A percentile compares a stretch with the other conserved stretches of the same genome.
phyloP scores from a whole-genome alignment of 2,888 invertebrate genomes.

The Drosophila yooni region DNA sequence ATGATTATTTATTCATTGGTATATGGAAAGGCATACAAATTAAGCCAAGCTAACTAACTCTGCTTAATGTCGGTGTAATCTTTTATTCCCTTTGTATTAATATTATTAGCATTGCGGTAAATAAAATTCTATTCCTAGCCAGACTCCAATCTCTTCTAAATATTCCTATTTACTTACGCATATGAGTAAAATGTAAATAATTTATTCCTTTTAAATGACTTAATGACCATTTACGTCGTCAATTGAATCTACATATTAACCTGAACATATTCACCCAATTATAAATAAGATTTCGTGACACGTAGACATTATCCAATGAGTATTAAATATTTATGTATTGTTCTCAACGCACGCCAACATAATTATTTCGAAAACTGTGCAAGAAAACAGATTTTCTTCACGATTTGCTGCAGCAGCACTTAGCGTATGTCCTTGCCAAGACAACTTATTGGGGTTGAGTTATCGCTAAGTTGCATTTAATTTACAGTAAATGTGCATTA shows the following conservation, averaged over 20 bases:
- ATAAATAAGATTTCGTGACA: constrained; percentile 1
- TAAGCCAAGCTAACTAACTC: neutral
- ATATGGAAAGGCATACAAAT: neutral
- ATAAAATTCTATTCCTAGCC: neutral
- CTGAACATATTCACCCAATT: constrained; percentile 20
- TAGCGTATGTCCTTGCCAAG: neutral
- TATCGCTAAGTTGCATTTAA: constrained; percentile 57
- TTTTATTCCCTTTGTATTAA: neutral
- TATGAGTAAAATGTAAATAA: neutral
- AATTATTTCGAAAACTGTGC: neutral
- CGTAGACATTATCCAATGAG: neutral
- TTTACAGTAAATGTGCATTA: constrained; percentile 53
- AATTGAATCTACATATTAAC: neutral
- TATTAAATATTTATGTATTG: neutral
- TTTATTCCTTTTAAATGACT: neutral
- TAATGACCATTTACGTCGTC: neutral
- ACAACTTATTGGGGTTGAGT: constrained; percentile 23
- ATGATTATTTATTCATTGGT: neutral
- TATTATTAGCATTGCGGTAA: neutral
- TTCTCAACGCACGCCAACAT: neutral
- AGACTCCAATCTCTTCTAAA: neutral
- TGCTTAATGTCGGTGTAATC: neutral
- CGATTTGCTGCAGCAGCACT: constrained; percentile 4
- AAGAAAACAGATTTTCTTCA: neutral
- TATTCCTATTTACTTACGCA: neutral